Evolutionary conservation across 2,797 vertebrate genomes (phyloP).

Genomic region (Coregonus suidteri): DNA sequence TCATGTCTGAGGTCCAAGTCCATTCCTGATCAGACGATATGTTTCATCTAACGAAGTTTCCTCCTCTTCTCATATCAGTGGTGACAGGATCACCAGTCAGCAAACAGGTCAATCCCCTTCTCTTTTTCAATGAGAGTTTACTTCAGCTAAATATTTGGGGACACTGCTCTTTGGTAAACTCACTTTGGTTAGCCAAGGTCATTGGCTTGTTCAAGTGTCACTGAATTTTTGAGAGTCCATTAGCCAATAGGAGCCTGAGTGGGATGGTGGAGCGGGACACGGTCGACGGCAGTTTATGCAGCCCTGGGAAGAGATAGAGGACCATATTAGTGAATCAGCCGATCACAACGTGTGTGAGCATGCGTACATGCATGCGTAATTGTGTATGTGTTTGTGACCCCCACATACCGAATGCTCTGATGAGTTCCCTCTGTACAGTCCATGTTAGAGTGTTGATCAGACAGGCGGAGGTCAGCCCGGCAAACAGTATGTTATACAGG

Average conservation of each 20-base stretch:
- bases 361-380: not conserved
- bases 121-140: not conserved
- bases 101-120: not conserved
- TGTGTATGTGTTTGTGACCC: not conserved
- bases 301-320: conserved; percentile 61
- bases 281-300: conserved; percentile 79
- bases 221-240: conserved; percentile 59
- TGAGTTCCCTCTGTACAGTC: conserved; percentile 81
- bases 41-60: not conserved
- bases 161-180: not conserved
- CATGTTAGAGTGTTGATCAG: conserved; percentile 84
- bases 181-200: not conserved
- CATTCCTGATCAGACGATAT: not conserved
- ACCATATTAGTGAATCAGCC: not conserved
- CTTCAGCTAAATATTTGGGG: not conserved
- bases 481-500: conserved; percentile 86
- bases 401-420: conserved; percentile 81
- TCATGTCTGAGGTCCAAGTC: conserved; percentile 2
- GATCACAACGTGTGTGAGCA: not conserved
- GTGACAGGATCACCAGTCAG: not conserved
- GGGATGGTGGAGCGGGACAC: conserved; percentile 62
- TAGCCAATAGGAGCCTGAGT: conserved; percentile 62
- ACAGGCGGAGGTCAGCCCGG: conserved; percentile 81
- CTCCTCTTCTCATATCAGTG: not conserved
- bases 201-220: conserved; percentile 26